A percentile compares a stretch with the other conserved stretches of the same genome.
Evolutionary conservation across 2,888 invertebrate genomes (phyloP).

Genomic region (Hanleya hanleyi): DNA sequence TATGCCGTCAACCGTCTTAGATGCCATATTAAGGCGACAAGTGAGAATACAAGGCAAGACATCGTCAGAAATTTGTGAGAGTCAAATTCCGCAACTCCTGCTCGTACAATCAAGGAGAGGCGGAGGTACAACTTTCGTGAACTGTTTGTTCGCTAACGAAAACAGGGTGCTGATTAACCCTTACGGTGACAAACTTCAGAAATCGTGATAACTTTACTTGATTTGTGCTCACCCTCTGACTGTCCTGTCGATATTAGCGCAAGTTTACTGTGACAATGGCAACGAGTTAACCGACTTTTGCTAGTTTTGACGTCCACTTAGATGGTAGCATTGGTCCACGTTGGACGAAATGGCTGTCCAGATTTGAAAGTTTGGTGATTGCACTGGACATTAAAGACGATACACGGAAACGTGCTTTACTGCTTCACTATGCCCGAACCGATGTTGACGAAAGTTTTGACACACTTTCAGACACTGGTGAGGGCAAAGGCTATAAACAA

Average conservation of each 20-base stretch:
- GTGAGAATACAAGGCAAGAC: too few species aligned
- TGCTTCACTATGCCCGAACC: slow-evolving; percentile 14
- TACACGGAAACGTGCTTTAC: slow-evolving; percentile 3
- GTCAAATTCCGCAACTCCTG: background rate
- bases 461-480: slow-evolving; percentile 12
- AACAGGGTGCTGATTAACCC: too few species aligned
- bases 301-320: background rate
- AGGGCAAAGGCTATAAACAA: background rate
- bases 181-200: too few species aligned
- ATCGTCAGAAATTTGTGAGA: too few species aligned
- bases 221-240: too few species aligned
- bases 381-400: slow-evolving; percentile 3
- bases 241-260: too few species aligned
- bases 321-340: background rate
- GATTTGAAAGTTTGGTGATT: slow-evolving; percentile 14
- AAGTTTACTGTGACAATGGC: too few species aligned
- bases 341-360: slow-evolving; percentile 6
- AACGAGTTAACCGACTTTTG: background rate
- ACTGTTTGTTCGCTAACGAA: too few species aligned
- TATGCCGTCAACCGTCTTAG: too few species aligned
- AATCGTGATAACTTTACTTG: too few species aligned
- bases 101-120: background rate
- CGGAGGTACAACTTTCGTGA: background rate
- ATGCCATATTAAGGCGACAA: too few species aligned
- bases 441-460: slow-evolving; percentile 17